These are phyloP conservation scores for Cephus cinctus DNA, from an alignment of 1,140 invertebrate genomes.

Conservation along the genomic window DNA sequence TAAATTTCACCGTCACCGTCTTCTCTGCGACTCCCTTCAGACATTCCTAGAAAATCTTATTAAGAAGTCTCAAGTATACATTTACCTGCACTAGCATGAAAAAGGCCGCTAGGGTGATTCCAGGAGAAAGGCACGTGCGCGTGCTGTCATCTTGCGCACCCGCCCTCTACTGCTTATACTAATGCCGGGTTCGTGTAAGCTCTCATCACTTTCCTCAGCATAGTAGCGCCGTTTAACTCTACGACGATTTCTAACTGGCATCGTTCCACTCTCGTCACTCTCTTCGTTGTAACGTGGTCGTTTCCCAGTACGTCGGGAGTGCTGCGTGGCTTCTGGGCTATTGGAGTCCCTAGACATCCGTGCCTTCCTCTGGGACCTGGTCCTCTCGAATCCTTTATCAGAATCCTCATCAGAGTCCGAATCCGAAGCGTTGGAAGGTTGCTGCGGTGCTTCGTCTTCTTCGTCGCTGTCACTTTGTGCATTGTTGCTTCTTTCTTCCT, in stretches of 20 bases:
- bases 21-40: no score
- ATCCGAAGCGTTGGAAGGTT: conserved; percentile 16
- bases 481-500: conserved; percentile 18
- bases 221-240: conserved; percentile 20
- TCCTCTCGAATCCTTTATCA: conserved; percentile 22
- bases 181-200: conserved; percentile 50
- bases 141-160: conserved; percentile 77
- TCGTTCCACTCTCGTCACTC: conserved; percentile 50
- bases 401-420: conserved; percentile 37
- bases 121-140: conserved; percentile 68
- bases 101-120: conserved; percentile 54
- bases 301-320: conserved; percentile 49
- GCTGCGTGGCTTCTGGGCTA: conserved; percentile 16
- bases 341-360: conserved; percentile 13
- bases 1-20: no score
- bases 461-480: conserved; percentile 23
- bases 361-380: conserved; percentile 24
- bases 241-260: no score
- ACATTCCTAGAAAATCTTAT: background rate
- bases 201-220: conserved; percentile 46
- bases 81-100: conserved; percentile 7
- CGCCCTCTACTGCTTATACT: conserved; percentile 81
- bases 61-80: conserved; percentile 3
- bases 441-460: conserved; percentile 7
- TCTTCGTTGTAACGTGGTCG: conserved; percentile 66